Base-by-base conservation (phyloP, 2,113 vertebrate species). In the Mirza zaza region DNA sequence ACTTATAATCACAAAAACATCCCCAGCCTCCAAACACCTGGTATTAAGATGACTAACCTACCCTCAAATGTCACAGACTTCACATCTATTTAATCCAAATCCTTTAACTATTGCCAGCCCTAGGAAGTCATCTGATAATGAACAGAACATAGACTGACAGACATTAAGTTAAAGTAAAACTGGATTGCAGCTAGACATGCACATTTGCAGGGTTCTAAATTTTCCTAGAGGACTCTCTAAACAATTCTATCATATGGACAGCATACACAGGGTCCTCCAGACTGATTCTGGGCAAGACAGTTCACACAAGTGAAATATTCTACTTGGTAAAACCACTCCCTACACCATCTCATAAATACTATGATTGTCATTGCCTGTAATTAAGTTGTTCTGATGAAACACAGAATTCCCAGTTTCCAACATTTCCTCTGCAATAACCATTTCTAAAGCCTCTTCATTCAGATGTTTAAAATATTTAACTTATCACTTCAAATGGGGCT, bases 281-380 rank as follows among this genome's bases (percentile, higher is more conserved):
- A 73, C 42, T 90, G 76, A 76, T 80, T 96, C 45, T 63, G 57
- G 45, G 32, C 21, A 29, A 68, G 68, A 57, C 42, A 55, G 7
- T 65, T 93, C 4, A 50, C 95, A 52, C n/a, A 92, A 90, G 91
- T 84, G 95, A 73, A 50, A 55, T 32, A 59, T 20, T 93, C 79
- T 25, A 57, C 32, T 88, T 92, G 29, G n/a, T 91, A 95, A 97
- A 96, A 65, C n/a, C 25, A 71, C 45, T 95, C 67, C 75, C 73
- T 70, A 79, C 52, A 27, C 79, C 11, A 90, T 95, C 71, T 87
- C 91, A 85, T 55, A 91, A 93, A 75, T 61, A 95, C 18, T 1
- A 97, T 48, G 76, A 97, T 18, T 97, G 23, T 18, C 45, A 61
- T 29, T 71, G 76, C 25, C 4, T 18, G 36, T 80, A 87, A 96